Conservation (phyloP, 2,113 vertebrate genomes). For the Clarias macrocephalus region DNA sequence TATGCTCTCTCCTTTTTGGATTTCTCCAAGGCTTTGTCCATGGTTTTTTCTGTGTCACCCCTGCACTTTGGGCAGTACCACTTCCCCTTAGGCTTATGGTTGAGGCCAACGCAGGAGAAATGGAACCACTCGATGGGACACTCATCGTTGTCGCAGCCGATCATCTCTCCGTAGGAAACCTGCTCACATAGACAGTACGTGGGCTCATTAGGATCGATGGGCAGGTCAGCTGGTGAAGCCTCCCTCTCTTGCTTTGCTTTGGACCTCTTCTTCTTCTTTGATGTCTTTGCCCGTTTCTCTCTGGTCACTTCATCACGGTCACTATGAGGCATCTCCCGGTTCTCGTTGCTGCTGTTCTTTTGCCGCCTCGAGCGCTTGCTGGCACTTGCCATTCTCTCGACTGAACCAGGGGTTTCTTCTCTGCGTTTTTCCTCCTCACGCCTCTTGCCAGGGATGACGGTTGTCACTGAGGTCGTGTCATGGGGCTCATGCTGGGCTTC, state of each 20-base stretch:
- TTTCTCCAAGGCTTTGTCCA: conserved; percentile 95
- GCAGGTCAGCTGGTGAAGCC: conserved; percentile 89
- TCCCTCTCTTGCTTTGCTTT: conserved; percentile 94
- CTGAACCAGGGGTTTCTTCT: conserved; percentile 75
- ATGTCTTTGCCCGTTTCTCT: conserved; percentile 90
- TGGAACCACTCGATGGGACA: conserved; percentile 99
- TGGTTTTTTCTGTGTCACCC: conserved; percentile 94
- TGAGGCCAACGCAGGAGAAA: conserved; percentile 94
- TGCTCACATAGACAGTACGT: conserved; percentile 96
- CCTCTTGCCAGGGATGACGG: conserved; percentile 63
- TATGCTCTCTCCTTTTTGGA: conserved; percentile 91
- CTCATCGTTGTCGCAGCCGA: conserved; percentile 94
- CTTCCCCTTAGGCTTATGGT: conserved; percentile 97
- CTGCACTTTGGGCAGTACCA: conserved; percentile 97
- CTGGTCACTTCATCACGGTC: conserved; percentile 83
- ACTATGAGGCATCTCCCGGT: conserved; percentile 81
- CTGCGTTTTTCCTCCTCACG: conserved; percentile 82
- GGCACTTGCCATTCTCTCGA: conserved; percentile 80
- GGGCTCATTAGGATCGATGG: conserved; percentile 94
- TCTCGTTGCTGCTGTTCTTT: conserved; percentile 83
- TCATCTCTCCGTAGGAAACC: conserved; percentile 98
- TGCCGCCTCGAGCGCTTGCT: conserved; percentile 86
- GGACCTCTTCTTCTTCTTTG: conserved; percentile 94
- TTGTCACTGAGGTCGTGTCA: conserved; percentile 63
- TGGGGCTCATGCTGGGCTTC: conserved; percentile 82